Evolutionary conservation across 2,888 invertebrate species (phyloP), one percentile per base, ranked within the genome.

Genomic region (Orchestes rusci): DNA sequence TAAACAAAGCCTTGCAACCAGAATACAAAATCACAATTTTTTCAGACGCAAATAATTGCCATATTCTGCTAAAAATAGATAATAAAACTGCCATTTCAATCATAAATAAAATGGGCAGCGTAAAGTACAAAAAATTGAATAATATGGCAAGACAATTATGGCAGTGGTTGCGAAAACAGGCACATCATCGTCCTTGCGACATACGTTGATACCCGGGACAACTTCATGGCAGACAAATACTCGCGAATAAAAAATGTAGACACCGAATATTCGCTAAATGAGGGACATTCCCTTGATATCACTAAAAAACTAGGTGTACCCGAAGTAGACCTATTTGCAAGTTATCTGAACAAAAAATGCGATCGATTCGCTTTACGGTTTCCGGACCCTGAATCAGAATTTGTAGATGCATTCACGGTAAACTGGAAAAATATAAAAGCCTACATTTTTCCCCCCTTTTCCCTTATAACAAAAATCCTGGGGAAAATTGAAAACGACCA

Each of bases 111-210:
- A 23, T 23, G 23, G 23, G 23, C 23, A 43, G 23, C 10, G 10
- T 23, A 23, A 23, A 23, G 23, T 23, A 23, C 23, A 23, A 23
- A 23, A 23, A 23, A 23, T 23, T 23, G 10, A 23, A 23, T 23
- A 7, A 5, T 7, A 23, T 23, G 5, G 10, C 23, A 23, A 23
- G 23, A 23, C 7, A 41, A 20, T 33, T 61, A 15, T 55, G 48
- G 53, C 31, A 35, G 8, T 47, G 37, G 43, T n/a, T 47, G 50
- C 15, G 46, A 50, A 23, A 29, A 16, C 12, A 47, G 32, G 36
- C 32, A 50, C 23, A 23, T 47, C 15, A 39, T 36, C 15, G 23
- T 23, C 5, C 10, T 23, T 23, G 23, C 23, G 5, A 23, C 7
- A 5, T 23, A 23, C 23, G 10, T 23, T 7, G 10, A 23, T 23